A percentile compares a stretch with the other conserved stretches of the same genome.
Evolutionary conservation across 2,113 vertebrate genomes (phyloP).

Genomic region (Pluvialis apricaria): DNA sequence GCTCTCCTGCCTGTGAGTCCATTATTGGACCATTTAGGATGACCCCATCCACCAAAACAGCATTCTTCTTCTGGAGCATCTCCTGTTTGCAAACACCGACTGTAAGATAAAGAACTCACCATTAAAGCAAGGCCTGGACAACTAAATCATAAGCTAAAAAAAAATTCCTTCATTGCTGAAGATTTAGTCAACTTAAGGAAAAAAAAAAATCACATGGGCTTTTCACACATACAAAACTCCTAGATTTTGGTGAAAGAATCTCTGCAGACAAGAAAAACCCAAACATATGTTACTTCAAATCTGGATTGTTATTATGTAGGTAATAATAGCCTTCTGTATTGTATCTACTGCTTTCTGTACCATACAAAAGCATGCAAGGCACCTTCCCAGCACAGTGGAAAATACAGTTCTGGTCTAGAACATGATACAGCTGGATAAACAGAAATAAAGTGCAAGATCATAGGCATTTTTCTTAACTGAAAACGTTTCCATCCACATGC

Average conservation of each 20-base stretch:
- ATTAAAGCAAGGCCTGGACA: not conserved
- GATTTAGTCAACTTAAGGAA: not conserved
- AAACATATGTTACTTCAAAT: not conserved
- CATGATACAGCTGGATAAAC: not conserved
- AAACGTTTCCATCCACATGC: not conserved
- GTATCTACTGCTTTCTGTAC: not conserved
- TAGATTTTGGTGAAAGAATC: not conserved
- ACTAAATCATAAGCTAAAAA: not conserved
- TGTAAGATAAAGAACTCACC: constrained; percentile 45
- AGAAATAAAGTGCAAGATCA: not conserved
- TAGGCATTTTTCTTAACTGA: not conserved
- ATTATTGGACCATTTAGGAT: constrained; percentile 75
- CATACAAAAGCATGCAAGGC: not conserved
- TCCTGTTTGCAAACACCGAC: constrained; percentile 53
- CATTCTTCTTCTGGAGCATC: constrained; percentile 58
- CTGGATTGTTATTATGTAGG: not conserved
- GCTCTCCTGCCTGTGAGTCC: constrained; percentile 73
- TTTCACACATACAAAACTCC: not conserved
- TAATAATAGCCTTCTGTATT: not conserved
- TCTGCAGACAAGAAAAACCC: not conserved
- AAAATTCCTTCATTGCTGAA: not conserved
- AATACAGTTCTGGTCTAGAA: not conserved
- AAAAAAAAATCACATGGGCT: not conserved
- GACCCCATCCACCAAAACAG: constrained; percentile 73
- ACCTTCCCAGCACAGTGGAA: not conserved